phyloP scores from a whole-genome alignment of 2,113 vertebrate species.

The Thymallus thymallus region DNA sequence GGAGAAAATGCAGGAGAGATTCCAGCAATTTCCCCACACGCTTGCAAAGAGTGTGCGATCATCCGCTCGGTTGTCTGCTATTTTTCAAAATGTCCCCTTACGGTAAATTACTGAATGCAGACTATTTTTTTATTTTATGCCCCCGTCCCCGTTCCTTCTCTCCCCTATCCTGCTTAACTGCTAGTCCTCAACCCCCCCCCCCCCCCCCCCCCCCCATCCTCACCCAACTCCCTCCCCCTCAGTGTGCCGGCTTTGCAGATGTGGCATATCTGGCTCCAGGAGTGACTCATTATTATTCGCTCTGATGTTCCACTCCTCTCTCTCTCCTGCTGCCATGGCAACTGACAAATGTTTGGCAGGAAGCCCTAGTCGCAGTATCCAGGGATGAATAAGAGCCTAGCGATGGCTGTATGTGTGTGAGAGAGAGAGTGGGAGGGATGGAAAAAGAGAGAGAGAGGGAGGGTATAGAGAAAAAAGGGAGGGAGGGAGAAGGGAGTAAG shows the following conservation, averaged over 20 bases:
- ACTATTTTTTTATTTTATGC: background rate
- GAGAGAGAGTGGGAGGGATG: background rate
- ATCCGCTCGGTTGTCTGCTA: background rate
- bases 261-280: constrained; percentile 80
- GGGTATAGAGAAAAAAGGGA: constrained; percentile 13
- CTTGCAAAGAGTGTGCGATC: background rate
- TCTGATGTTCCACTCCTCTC: constrained; percentile 50
- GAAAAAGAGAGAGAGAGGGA: constrained; percentile 20
- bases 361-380: constrained; percentile 72
- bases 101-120: constrained; percentile 31
- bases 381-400: constrained; percentile 26
- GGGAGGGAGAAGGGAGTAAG: constrained; percentile 27
- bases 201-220: background rate
- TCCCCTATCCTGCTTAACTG: constrained; percentile 1
- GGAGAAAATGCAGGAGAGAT: constrained; percentile 56
- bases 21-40: constrained; percentile 37
- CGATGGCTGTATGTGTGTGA: constrained; percentile 1
- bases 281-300: constrained; percentile 69
- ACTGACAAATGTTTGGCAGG: constrained; percentile 88
- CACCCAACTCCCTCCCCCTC: constrained; percentile 37
- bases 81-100: background rate
- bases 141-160: background rate
- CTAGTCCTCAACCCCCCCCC: background rate
- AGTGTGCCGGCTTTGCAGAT: constrained; percentile 62
- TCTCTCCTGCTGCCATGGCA: constrained; percentile 82